These are phyloP conservation scores for Cabera pusaria DNA, from an alignment of 2,888 invertebrate genomes.

Conservation along the genomic window DNA sequence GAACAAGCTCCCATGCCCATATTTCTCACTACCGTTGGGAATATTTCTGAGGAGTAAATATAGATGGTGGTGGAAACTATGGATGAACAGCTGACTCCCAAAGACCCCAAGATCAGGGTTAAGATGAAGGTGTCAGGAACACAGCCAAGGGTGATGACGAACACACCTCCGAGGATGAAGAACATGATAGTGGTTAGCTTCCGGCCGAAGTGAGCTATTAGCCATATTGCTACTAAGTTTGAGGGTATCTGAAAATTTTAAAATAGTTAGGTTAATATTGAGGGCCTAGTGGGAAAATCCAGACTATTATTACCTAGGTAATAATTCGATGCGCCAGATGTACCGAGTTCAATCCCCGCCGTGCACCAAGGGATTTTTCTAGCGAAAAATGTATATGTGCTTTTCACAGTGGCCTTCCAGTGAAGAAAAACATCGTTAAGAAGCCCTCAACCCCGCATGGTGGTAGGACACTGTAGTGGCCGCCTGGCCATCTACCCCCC, in stretches of 20 bases:
- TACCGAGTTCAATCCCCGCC: too few species aligned
- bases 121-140: slow-evolving; percentile 77
- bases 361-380: too few species aligned
- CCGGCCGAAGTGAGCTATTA: slow-evolving; percentile 86
- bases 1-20: slow-evolving; percentile 93
- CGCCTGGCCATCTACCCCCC: too few species aligned
- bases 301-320: too few species aligned
- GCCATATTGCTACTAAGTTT: slow-evolving; percentile 75
- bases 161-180: slow-evolving; percentile 83
- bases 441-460: too few species aligned
- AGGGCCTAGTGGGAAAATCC: too few species aligned
- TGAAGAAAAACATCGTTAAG: too few species aligned
- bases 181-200: slow-evolving; percentile 83
- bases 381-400: too few species aligned
- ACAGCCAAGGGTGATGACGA: slow-evolving; percentile 84
- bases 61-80: slow-evolving; percentile 92
- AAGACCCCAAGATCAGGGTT: slow-evolving; percentile 85
- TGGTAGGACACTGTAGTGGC: too few species aligned
- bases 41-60: slow-evolving; percentile 93
- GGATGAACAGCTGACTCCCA: slow-evolving; percentile 91
- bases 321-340: too few species aligned
- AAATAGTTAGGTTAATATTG: too few species aligned
- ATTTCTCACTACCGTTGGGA: slow-evolving; percentile 94
- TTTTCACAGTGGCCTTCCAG: too few species aligned
- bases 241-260: slow-evolving; percentile 86